Base-by-base conservation (phyloP, 2,797 vertebrate genomes). In the Cephalopachus bancanus region DNA sequence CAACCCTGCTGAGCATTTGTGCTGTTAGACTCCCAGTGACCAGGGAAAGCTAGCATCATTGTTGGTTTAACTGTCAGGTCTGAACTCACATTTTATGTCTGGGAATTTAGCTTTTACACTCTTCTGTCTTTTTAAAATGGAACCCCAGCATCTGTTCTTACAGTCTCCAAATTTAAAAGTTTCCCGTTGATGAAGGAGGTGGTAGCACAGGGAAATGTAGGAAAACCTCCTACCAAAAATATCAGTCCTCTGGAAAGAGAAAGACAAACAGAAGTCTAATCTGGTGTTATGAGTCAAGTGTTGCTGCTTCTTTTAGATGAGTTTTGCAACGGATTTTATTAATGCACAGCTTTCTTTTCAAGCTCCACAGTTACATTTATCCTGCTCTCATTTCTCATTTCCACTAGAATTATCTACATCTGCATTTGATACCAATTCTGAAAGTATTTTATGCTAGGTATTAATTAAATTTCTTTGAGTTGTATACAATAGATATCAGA, bases 101-200 rank as follows among this genome's bases (percentile, higher is more conserved):
- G 92, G 55, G 74, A 64, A 83, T 93, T 93, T 94, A 96, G 86
- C 71, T 94, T 94, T 89, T 89, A 67, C 33, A 22, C 16, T 24
- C 20, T 96, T 84, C 64, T 95, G 65, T 26, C n/a, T 95, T 95
- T 96, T 92, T 71, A 81, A 95, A 93, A 93, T 86, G 97, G 87
- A 62, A 64, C 37, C 59, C 85, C 71, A 96, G 72, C 24, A 95
- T 95, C 74, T 97, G 91, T 97, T 97, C 83, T 89, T 91, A 86
- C 7, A 78, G 10, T 5, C 57, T 95, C n/a, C 87, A 75, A 59
- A 44, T 92, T 96, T 96, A 95, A 81, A 97, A 81, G 37, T 80
- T 92, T 97, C 53, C 33, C n/a, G 97, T 60, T 96, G 91, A 94
- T 53, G 37, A 94, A 93, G 37, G 53, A 96, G 80, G 60, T 94